Conservation (phyloP, 2,797 vertebrate species). For the Otolemur crassicaudatus region DNA sequence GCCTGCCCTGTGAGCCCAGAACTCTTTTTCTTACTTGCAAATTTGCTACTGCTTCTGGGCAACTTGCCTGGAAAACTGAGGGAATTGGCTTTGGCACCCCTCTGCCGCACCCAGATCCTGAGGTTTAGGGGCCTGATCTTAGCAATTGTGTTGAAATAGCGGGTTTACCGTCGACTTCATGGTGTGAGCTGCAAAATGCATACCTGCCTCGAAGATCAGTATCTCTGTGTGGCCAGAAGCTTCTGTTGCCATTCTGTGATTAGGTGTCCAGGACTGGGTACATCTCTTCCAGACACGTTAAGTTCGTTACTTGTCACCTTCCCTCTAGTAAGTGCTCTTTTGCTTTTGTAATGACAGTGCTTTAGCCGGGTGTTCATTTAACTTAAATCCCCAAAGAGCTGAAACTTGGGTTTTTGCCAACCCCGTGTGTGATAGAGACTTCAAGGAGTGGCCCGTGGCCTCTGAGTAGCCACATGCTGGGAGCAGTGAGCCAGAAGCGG, state of each 20-base stretch:
- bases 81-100: background rate
- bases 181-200: background rate
- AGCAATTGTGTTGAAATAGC: background rate
- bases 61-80: background rate
- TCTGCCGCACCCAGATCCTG: background rate
- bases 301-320: background rate
- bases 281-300: background rate
- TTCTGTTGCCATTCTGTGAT: background rate
- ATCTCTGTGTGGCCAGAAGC: background rate
- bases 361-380: background rate
- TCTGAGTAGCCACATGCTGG: rapidly evolving
- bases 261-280: background rate
- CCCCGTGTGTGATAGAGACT: background rate
- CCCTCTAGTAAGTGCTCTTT: background rate
- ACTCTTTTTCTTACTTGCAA: background rate
- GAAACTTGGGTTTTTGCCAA: background rate
- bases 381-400: background rate
- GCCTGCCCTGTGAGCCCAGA: background rate
- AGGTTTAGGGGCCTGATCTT: background rate
- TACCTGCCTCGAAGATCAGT: background rate
- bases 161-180: background rate
- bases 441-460: background rate
- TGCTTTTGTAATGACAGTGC: background rate
- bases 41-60: background rate
- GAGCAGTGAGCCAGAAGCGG: background rate